A percentile compares a stretch with the other conserved stretches of the same genome.
phyloP scores from a whole-genome alignment of 2,888 invertebrate species.

The Thalpophila matura region DNA sequence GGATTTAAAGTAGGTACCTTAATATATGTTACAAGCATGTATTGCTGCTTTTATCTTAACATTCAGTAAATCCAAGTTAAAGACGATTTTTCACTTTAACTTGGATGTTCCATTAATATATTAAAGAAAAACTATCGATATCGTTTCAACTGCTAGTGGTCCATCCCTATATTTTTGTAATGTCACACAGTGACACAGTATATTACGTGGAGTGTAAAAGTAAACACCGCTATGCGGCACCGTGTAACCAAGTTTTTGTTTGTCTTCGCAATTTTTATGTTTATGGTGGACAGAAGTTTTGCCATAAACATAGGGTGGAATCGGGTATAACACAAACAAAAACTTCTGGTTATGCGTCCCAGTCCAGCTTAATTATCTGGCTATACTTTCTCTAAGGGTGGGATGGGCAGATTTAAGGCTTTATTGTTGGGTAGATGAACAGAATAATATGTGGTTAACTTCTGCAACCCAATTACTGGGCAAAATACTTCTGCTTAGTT shows the following conservation, averaged over 20 bases:
- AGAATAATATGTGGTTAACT: neutral
- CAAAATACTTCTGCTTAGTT: neutral
- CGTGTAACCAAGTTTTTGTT: conserved; percentile 42
- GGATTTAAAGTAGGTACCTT: no score
- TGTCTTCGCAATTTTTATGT: conserved; percentile 50
- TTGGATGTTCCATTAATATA: no score
- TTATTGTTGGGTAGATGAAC: conserved; percentile 14
- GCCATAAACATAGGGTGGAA: conserved; percentile 23
- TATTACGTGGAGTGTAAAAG: conserved; percentile 42
- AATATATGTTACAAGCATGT: no score
- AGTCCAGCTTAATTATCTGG: conserved; percentile 20
- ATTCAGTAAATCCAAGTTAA: no score
- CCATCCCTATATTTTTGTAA: conserved; percentile 44
- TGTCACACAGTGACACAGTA: conserved; percentile 40
- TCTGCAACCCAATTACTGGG: neutral
- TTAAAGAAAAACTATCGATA: neutral
- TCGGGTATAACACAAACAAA: conserved; percentile 31
- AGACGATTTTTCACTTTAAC: no score
- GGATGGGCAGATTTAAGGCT: neutral
- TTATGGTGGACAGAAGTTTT: conserved; percentile 34
- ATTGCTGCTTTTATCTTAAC: no score
- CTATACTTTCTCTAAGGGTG: neutral
- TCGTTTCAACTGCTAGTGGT: neutral
- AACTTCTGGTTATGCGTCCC: conserved; percentile 20
- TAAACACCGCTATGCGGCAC: conserved; percentile 33